Evolutionary conservation across 2,888 invertebrate genomes (phyloP), one percentile per base, ranked within the genome.

Genomic region (Caenorhabditis panamensis): DNA sequence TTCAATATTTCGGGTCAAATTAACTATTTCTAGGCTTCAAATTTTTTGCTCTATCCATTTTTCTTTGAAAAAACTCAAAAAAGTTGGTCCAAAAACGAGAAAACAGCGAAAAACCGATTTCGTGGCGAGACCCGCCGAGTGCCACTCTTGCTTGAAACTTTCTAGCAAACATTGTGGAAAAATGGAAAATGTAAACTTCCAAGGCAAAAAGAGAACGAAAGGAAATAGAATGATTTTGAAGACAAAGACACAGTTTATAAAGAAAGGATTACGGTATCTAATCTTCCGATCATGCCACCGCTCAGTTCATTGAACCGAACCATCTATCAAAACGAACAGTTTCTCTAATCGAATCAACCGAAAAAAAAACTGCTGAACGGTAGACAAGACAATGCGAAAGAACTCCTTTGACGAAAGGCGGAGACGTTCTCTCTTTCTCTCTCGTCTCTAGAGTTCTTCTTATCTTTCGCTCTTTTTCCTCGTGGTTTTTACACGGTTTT

Each of bases 401-500:
- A 61, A 28, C 31, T 31, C 9, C 31, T 31, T n/a, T 9, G 31
- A 6, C 31, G 31, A 31, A 31, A 31, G 31, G 31, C 31, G 31
- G 31, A 31, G 31, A 31, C 5, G 9, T 9, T 31, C 5, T 31
- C 31, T 31, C 9, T 31, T 6, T 41, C 41, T 41, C 41, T 41
- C 6, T 41, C 41, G 41, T 41, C 41, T 31, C 31, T 31, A 4
- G 9, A 4, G 4, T 31, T 31, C 9, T 9, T 31, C 31, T 31
- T 31, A 6, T 31, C 4, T 31, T 31, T 31, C 9, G 9, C 3
- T 41, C 36, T 41, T 16, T 41, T 41, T 16, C 16, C 26, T 62
- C 24, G 44, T 49, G 47, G 49, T 68, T 58, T 31, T 31, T 31
- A n/a, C 31, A 68, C 51, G 51, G 51, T 61, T 37, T 69, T 68